Conservation (phyloP, 2,797 vertebrate species). For the Trachurus trachurus region DNA sequence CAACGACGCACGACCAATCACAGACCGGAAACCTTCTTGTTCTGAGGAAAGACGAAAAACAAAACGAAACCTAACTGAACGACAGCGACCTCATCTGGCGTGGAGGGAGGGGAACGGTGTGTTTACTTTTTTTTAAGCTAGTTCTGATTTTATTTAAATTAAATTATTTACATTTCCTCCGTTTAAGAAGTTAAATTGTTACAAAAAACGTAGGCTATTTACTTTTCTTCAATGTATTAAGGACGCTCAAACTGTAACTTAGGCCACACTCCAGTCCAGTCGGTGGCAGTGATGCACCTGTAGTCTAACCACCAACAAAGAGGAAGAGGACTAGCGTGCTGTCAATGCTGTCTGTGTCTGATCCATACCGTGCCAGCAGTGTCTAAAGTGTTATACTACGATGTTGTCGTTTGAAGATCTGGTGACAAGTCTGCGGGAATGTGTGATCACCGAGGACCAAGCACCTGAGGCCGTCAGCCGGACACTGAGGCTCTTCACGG, state of each 20-base stretch:
- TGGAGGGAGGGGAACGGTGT: not conserved
- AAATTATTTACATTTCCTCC: too few relatives aligned
- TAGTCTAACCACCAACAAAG: too few relatives aligned
- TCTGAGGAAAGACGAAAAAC: conserved; percentile 1
- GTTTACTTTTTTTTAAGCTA: not conserved
- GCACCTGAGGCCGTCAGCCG: conserved; percentile 26
- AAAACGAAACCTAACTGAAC: accelerated
- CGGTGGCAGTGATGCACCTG: too few relatives aligned
- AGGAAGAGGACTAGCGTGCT: not conserved
- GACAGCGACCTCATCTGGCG: conserved; percentile 32
- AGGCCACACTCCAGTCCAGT: too few relatives aligned
- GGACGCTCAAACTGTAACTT: too few relatives aligned
- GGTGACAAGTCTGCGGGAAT: conserved; percentile 60
- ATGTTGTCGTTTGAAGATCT: conserved; percentile 75
- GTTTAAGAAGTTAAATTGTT: too few relatives aligned
- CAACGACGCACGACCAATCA: conserved; percentile 73
- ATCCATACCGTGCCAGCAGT: too few relatives aligned
- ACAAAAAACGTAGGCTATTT: too few relatives aligned
- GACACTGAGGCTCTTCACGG: conserved; percentile 54
- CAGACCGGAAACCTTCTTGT: conserved; percentile 5
- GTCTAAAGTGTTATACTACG: not conserved
- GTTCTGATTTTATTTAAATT: too few relatives aligned
- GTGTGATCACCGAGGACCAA: conserved; percentile 47
- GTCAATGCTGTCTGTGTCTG: not conserved
- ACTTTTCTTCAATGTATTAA: too few relatives aligned